A percentile compares a stretch with the other conserved stretches of the same genome.
Evolutionary conservation across 2,888 invertebrate species (phyloP).

Genomic region (Myopa tessellatipennis): DNA sequence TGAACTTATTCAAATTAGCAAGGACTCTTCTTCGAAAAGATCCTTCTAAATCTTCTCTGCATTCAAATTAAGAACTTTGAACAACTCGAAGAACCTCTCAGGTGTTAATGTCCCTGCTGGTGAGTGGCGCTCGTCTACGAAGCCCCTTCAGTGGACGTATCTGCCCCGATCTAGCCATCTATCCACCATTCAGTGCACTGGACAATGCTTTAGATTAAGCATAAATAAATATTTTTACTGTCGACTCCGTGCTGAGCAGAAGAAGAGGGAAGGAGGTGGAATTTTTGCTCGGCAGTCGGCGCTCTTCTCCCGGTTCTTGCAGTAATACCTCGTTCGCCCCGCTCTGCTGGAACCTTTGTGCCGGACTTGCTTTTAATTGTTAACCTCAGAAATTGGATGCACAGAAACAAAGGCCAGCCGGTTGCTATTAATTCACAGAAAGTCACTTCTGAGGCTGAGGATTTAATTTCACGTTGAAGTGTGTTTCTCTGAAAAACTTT

Average conservation of each 20-base stretch:
- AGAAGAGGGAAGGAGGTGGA: too few relatives aligned
- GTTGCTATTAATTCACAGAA: not conserved
- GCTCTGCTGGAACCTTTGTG: not conserved
- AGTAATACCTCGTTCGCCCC: too few relatives aligned
- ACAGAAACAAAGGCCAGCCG: slow-evolving; percentile 29
- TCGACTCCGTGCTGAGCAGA: slow-evolving; percentile 10
- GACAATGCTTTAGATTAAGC: too few relatives aligned
- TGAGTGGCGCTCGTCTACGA: too few relatives aligned
- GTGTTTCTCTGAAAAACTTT: too few relatives aligned
- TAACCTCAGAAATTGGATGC: slow-evolving; percentile 37
- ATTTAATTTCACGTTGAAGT: not conserved
- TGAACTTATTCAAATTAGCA: too few relatives aligned
- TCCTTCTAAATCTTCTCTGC: not conserved
- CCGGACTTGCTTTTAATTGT: slow-evolving; percentile 32
- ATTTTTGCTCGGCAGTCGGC: not conserved
- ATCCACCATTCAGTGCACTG: too few relatives aligned
- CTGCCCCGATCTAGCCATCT: too few relatives aligned
- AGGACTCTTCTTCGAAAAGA: too few relatives aligned
- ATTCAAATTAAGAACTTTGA: not conserved
- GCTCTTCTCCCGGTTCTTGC: not conserved
- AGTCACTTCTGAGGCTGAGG: not conserved
- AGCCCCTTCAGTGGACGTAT: too few relatives aligned
- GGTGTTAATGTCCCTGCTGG: not conserved
- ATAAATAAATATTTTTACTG: slow-evolving; percentile 26
- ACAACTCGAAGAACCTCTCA: not conserved